phyloP scores from a whole-genome alignment of 2,797 vertebrate species.

The Tolypeutes matacus region DNA sequence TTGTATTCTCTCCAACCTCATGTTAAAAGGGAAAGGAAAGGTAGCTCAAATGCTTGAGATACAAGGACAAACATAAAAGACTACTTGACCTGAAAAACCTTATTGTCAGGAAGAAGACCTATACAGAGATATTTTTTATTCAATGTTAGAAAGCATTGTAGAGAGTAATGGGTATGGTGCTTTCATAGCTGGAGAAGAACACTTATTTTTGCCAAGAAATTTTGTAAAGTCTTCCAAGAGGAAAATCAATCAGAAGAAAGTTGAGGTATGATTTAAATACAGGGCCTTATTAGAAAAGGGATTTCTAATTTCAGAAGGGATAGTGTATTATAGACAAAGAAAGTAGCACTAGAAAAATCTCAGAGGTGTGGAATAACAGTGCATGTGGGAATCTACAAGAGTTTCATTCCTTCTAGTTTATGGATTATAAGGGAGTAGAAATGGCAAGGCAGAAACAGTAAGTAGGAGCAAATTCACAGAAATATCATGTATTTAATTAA shows the following conservation, averaged over 20 bases:
- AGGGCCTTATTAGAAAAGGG: not conserved
- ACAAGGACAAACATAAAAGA: not conserved
- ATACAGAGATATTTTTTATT: too few species aligned
- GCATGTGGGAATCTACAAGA: not conserved
- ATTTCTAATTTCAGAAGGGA: not conserved
- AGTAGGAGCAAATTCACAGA: not conserved
- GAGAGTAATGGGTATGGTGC: fast-evolving
- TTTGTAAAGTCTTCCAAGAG: not conserved
- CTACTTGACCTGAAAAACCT: not conserved
- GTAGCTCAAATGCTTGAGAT: not conserved
- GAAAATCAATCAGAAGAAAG: not conserved
- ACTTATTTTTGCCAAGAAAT: not conserved
- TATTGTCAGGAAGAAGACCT: not conserved
- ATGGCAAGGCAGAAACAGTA: not conserved
- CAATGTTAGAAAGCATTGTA: not conserved
- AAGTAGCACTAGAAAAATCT: not conserved
- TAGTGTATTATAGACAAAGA: not conserved
- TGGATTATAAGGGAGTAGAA: not conserved
- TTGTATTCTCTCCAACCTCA: not conserved
- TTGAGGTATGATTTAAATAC: not conserved
- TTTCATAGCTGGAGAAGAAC: not conserved
- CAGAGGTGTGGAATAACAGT: not conserved
- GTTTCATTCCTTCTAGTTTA: not conserved
- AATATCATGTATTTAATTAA: not conserved
- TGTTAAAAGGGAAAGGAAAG: not conserved